Base-by-base conservation (phyloP, 2,113 vertebrate species). In the Tychaedon coryphoeus region DNA sequence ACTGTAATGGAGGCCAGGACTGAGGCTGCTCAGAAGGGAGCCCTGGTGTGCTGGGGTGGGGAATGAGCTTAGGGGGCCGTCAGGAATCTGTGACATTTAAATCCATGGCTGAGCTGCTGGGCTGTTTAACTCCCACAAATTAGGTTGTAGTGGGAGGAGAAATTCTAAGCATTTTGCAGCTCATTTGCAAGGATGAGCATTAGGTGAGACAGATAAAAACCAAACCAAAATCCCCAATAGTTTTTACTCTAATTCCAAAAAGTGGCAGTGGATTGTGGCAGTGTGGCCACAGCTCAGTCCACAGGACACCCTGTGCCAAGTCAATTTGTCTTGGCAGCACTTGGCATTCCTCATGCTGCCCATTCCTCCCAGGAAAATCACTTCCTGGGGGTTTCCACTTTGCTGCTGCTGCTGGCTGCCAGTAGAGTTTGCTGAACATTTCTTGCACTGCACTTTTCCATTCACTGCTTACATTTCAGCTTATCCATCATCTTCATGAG, bases 261-360 rank as follows among this genome's bases (percentile, higher is more conserved):
- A 60, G 26, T 12, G 12, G 3, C 34, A 10, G 48, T 36, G 62
- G 38, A 12, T 31, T 13, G 54, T n/a, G 12, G 4, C 48, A 9
- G 23, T 36, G 43, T 50, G 53, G 28, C 64, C 4, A 8, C 57
- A 40, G 88, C 75, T 88, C 42, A 47, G 64, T 15, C 29, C 8
- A 28, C 5, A 20, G n/a, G 42, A 71, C 6, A 26, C 10, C 36
- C 70, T 53, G 74, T 33, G 12, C 80, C 64, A 84, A 97, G 97
- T 98, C 97, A 92, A 71, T 98, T 98, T 98, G 88, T 62, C 96
- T 97, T 97, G 97, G 97, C 97, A 95, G 86, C 78, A 19, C 70
- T 88, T 96, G 92, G 96, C 94, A 72, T 95, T 92, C 89, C 95
- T 96, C 33, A 0, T 96, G 91, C 97, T 77, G 53, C 88, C 75